Evolutionary conservation across 2,888 invertebrate species (phyloP), one percentile per base, ranked within the genome.

Genomic region (Idaea straminata): DNA sequence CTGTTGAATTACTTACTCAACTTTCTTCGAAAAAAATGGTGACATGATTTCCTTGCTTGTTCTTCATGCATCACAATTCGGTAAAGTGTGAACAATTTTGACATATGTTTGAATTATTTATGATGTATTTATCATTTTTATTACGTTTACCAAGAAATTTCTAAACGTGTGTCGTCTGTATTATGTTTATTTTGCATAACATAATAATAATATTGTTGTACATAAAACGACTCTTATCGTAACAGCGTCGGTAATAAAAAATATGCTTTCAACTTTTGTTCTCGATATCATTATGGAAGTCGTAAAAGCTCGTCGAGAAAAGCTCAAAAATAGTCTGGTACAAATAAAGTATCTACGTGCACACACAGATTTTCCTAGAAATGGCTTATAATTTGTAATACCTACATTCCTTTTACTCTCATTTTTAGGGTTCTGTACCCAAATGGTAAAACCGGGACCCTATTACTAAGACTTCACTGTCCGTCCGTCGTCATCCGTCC

Each of bases 11-110:
- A 13, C 10, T 47, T 47, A 13, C 10, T 47, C 47, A 47, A 47
- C 47, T 47, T 47, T 47, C 47, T 5, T 47, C 47, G 13, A 47
- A 47, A 36, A 47, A 47, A 13, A 25, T 13, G 47, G 47, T 13
- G 47, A 47, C 47, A 47, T 47, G 10, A 47, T 47, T 47, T 47
- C 10, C 47, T 47, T 47, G 47, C 47, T 47, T 47, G 47, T 47
- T 47, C 47, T 47, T 47, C 47, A 47, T 47, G 47, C 47, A 47
- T 47, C 47, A 47, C 47, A 47, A 47, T 47, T 47, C 47, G 47
- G 47, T 13, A 47, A 47, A 47, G 47, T 47, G 47, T 47, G 47
- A 47, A 47, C 47, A 47, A 47, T 47, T 47, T 47, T 47, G 47
- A 47, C 47, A 47, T 47, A 47, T 47, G 47, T 47, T 47, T 47